Conservation (phyloP, 1,140 invertebrate genomes). For the Trichonephila clavata region DNA sequence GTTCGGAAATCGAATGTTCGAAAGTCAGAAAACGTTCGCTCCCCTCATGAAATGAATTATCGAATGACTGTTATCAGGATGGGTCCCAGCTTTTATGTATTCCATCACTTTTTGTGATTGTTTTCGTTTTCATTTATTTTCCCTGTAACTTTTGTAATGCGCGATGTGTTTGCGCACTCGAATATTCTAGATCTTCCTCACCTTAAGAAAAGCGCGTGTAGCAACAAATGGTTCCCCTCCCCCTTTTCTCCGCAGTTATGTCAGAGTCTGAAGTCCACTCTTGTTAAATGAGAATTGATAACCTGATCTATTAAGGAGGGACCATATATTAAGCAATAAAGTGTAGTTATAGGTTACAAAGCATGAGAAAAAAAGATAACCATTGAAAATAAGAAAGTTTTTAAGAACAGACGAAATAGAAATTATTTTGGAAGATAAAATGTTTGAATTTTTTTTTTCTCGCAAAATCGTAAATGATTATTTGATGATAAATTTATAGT, state of each 20-base stretch:
- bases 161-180: conserved; percentile 52
- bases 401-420: too few relatives aligned
- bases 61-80: neutral
- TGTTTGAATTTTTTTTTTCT: too few relatives aligned
- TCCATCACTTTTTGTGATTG: conserved; percentile 18
- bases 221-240: conserved; percentile 40
- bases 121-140: conserved; percentile 65
- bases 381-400: too few relatives aligned
- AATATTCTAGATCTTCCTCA: conserved; percentile 49
- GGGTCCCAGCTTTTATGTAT: conserved; percentile 59
- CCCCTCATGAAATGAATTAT: neutral
- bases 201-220: conserved; percentile 31
- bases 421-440: too few relatives aligned
- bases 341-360: neutral
- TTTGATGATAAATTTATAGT: too few relatives aligned
- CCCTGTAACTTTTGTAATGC: conserved; percentile 35
- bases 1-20: neutral
- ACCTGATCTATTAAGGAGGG: neutral
- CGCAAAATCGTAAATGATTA: too few relatives aligned
- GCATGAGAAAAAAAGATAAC: too few relatives aligned
- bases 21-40: neutral
- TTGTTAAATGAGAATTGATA: conserved; percentile 57
- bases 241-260: neutral
- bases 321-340: neutral
- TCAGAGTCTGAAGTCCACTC: conserved; percentile 58